These are phyloP conservation scores for Picus viridis DNA, from an alignment of 2,797 vertebrate species.

Conservation along the genomic window DNA sequence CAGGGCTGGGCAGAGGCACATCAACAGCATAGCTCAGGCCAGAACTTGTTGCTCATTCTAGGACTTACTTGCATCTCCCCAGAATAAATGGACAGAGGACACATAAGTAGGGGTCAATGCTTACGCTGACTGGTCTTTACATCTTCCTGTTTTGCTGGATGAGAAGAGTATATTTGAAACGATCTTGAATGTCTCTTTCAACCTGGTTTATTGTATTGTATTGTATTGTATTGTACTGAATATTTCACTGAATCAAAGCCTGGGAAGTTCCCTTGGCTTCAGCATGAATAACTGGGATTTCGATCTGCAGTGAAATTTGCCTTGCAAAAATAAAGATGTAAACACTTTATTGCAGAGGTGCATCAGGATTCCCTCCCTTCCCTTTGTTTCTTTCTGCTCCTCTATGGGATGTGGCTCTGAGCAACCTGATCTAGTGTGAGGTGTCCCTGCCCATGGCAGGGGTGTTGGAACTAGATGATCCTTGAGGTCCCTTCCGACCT, in stretches of 20 bases:
- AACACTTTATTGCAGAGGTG: neutral
- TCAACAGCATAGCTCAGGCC: neutral
- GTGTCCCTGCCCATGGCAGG: too few species aligned
- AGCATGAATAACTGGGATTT: neutral
- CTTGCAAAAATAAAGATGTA: neutral
- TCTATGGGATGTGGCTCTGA: too few species aligned
- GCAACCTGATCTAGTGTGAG: too few species aligned
- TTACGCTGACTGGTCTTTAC: neutral
- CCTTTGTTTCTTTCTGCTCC: neutral
- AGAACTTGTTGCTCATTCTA: fast-evolving
- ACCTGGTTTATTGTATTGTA: too few species aligned
- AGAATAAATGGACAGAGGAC: neutral
- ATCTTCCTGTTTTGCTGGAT: neutral
- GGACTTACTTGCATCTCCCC: neutral
- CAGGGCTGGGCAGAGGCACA: neutral
- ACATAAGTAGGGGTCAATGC: neutral
- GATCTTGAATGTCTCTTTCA: too few species aligned
- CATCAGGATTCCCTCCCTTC: neutral
- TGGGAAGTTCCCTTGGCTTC: neutral
- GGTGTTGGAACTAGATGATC: too few species aligned
- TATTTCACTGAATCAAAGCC: neutral
- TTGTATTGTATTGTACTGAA: too few species aligned
- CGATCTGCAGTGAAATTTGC: neutral
- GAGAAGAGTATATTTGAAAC: neutral
- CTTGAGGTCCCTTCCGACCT: too few species aligned